Conservation (phyloP, 2,113 vertebrate species). For the Xiphorhynchus elegans region DNA sequence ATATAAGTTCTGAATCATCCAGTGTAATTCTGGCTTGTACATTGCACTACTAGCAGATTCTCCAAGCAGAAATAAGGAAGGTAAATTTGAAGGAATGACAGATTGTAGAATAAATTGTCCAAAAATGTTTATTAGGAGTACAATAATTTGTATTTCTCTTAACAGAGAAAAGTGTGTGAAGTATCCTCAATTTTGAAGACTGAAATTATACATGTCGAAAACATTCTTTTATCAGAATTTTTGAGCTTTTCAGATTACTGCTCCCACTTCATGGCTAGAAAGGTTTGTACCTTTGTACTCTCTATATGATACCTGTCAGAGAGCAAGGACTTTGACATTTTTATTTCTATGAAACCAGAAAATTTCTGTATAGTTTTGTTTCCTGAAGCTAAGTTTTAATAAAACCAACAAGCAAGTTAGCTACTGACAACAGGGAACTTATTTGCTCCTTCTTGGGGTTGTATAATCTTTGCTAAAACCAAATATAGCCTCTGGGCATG, state of each 20-base stretch:
- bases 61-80: background rate
- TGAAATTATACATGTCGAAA: background rate
- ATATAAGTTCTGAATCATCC: background rate
- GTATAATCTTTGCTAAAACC: background rate
- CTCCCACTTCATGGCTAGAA: background rate
- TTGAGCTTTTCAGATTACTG: background rate
- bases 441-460: background rate
- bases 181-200: background rate
- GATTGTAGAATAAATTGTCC: background rate
- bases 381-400: background rate
- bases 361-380: background rate
- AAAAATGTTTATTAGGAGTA: background rate
- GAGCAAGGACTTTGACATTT: background rate
- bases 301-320: background rate
- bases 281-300: background rate
- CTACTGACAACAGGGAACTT: background rate
- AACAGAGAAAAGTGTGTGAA: background rate
- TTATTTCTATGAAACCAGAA: background rate
- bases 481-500: background rate
- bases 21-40: background rate
- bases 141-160: background rate
- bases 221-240: background rate
- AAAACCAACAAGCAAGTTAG: background rate
- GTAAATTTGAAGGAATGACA: background rate
- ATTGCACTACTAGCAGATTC: background rate